phyloP scores from a whole-genome alignment of 2,888 invertebrate genomes.

The Trissoscelio sp. region DNA sequence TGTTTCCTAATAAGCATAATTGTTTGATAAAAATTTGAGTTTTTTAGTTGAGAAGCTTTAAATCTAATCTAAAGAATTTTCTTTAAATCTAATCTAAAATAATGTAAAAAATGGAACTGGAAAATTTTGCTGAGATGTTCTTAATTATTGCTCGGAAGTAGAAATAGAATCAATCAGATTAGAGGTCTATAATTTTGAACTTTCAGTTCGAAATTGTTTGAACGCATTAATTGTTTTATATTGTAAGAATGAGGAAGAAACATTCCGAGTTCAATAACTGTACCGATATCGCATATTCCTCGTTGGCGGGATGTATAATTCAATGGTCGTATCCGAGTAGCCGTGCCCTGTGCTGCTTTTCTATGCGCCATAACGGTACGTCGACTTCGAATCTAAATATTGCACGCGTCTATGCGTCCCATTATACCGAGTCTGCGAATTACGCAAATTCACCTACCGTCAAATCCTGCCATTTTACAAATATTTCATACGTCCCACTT shows the following conservation, averaged over 20 bases:
- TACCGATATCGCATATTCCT: constrained; percentile 65
- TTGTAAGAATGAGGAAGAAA: constrained; percentile 66
- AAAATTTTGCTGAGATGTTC: too few relatives aligned
- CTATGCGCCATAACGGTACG: constrained; percentile 66
- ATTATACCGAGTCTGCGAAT: constrained; percentile 31
- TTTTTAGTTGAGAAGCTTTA: too few relatives aligned
- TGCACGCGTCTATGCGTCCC: constrained; percentile 63
- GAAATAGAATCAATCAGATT: too few relatives aligned
- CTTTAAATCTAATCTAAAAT: too few relatives aligned
- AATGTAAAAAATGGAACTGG: too few relatives aligned
- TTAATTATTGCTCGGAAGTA: too few relatives aligned
- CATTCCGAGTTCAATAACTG: constrained; percentile 66
- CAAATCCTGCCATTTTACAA: constrained; percentile 23
- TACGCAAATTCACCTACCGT: constrained; percentile 36
- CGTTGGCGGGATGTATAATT: constrained; percentile 64
- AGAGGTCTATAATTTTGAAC: too few relatives aligned
- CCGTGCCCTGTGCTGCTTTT: constrained; percentile 49
- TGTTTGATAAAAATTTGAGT: too few relatives aligned
- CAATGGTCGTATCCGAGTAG: constrained; percentile 60
- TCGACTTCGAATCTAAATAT: constrained; percentile 66
- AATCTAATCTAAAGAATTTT: too few relatives aligned
- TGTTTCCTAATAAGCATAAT: too few relatives aligned
- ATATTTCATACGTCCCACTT: neutral
- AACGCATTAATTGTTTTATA: constrained; percentile 59
- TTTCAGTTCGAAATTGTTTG: constrained; percentile 23